Evolutionary conservation across 2,888 invertebrate genomes (phyloP).

Genomic region (Tineola bisselliella): DNA sequence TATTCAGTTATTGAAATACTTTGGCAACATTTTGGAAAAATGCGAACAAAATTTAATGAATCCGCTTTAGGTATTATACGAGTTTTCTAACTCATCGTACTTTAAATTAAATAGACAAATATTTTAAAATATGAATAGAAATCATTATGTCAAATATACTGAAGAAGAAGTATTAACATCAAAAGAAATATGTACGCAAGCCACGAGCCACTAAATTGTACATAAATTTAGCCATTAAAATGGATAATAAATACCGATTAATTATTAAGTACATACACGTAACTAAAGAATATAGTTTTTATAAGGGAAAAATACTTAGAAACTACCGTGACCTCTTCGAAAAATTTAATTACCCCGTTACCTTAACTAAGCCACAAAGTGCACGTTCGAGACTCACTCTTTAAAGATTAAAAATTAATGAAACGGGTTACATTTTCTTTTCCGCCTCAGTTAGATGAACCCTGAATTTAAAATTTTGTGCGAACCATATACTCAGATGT

Average conservation of each 20-base stretch:
- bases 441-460: not conserved
- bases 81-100: not conserved
- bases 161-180: too few relatives aligned
- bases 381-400: slow-evolving; percentile 10
- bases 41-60: slow-evolving; percentile 37
- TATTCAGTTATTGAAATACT: slow-evolving; percentile 45
- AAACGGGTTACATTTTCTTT: not conserved
- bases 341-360: slow-evolving; percentile 12
- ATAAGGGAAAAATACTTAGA: slow-evolving; percentile 14
- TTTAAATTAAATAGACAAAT: too few relatives aligned
- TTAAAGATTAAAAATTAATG: slow-evolving; percentile 3
- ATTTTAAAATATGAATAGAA: too few relatives aligned
- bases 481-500: not conserved
- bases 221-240: too few relatives aligned
- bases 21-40: slow-evolving; percentile 34
- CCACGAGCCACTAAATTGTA: too few relatives aligned
- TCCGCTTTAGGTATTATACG: slow-evolving; percentile 16
- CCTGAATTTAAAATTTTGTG: not conserved
- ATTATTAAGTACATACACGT: not conserved
- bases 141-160: too few relatives aligned
- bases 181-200: too few relatives aligned
- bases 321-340: slow-evolving; percentile 18
- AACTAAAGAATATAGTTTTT: slow-evolving; percentile 17
- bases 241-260: too few relatives aligned
- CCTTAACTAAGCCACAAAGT: not conserved